Conservation (phyloP, 2,888 invertebrate species). For the Cosmia trapezina region DNA sequence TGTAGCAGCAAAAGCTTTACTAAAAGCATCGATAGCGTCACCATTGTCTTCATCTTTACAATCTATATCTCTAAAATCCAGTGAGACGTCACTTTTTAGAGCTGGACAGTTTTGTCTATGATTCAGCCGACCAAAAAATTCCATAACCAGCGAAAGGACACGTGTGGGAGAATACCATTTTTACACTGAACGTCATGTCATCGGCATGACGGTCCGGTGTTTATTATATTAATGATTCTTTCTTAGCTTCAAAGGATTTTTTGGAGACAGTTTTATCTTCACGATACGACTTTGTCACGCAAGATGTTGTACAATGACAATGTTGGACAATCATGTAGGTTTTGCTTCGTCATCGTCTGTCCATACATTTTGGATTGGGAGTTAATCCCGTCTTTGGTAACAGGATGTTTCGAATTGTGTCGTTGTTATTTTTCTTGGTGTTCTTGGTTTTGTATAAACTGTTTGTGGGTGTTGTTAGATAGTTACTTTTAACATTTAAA, state of each 20-base stretch:
- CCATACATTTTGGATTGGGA: constrained; percentile 85
- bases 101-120: constrained; percentile 48
- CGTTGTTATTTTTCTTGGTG: constrained; percentile 29
- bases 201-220: constrained; percentile 78
- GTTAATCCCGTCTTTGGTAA: constrained; percentile 80
- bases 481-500: neutral
- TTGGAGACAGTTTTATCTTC: constrained; percentile 86
- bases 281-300: constrained; percentile 81
- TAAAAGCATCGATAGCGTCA: constrained; percentile 5
- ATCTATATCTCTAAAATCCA: constrained; percentile 9
- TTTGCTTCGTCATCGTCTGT: constrained; percentile 83
- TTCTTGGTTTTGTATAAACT: neutral
- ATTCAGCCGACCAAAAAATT: constrained; percentile 51
- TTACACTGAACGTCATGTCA: constrained; percentile 74
- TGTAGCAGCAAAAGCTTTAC: neutral
- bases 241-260: constrained; percentile 82
- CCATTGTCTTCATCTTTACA: constrained; percentile 3
- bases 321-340: constrained; percentile 75
- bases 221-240: constrained; percentile 87
- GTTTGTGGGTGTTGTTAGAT: neutral
- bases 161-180: constrained; percentile 75
- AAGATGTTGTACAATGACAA: constrained; percentile 87
- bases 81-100: constrained; percentile 48
- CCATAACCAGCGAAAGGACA: constrained; percentile 65
- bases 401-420: constrained; percentile 76